These are phyloP conservation scores for Carassius auratus DNA, from an alignment of 2,113 vertebrate species.

Conservation along the genomic window DNA sequence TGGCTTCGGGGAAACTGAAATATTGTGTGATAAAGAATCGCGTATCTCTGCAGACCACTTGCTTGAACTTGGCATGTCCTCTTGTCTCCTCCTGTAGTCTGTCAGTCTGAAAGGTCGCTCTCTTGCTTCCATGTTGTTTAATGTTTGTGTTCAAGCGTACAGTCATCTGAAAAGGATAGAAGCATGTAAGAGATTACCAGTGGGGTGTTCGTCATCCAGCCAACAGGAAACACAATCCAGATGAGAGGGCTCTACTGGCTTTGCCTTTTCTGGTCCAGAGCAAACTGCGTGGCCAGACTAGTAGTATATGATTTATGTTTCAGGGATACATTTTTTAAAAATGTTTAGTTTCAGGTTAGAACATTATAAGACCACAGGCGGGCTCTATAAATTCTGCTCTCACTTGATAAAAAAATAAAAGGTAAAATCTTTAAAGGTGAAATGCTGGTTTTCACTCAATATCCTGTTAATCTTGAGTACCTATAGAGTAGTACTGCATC, in stretches of 20 bases:
- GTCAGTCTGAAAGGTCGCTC: background rate
- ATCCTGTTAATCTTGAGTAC: too few relatives aligned
- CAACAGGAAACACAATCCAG: slow-evolving; percentile 67
- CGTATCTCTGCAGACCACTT: background rate
- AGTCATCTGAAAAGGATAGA: slow-evolving; percentile 21
- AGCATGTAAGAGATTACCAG: slow-evolving; percentile 53
- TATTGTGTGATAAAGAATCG: background rate
- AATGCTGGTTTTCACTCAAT: too few relatives aligned
- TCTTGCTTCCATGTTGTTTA: slow-evolving; percentile 7
- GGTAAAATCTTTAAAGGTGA: too few relatives aligned
- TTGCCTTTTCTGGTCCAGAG: slow-evolving; percentile 49
- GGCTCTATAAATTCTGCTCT: background rate
- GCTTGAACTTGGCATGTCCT: background rate
- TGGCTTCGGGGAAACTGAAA: background rate
- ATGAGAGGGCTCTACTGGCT: slow-evolving; percentile 62
- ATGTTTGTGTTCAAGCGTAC: background rate
- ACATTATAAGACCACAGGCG: background rate
- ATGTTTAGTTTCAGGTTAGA: slow-evolving; percentile 3
- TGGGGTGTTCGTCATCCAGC: slow-evolving; percentile 39
- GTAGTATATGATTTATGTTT: slow-evolving; percentile 10
- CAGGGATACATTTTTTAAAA: background rate
- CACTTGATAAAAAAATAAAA: too few relatives aligned
- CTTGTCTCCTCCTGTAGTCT: background rate
- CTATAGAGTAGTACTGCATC: too few relatives aligned
- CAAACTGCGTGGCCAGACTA: slow-evolving; percentile 27